These are phyloP conservation scores for Drosophila antonietae DNA, from an alignment of 2,888 invertebrate species.

Conservation along the genomic window DNA sequence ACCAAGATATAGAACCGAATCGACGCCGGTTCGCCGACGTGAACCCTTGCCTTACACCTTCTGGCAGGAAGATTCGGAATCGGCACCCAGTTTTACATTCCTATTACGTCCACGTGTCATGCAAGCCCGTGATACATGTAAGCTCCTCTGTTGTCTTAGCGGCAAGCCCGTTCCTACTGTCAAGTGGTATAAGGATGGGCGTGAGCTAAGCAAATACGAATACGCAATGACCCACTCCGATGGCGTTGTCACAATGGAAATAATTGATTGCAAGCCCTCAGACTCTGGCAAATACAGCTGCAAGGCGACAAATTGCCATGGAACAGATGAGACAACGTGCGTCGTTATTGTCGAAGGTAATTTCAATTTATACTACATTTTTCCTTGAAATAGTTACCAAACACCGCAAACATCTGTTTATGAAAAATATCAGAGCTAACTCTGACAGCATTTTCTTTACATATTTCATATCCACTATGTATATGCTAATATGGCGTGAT, in stretches of 20 bases:
- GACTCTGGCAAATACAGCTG: constrained; percentile 99
- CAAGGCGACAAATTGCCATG: constrained; percentile 96
- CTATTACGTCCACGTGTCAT: constrained; percentile 98
- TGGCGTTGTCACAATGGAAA: constrained; percentile 98
- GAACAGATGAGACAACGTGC: constrained; percentile 97
- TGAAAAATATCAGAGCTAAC: not conserved
- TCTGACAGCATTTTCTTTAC: constrained; percentile 1
- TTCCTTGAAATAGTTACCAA: not conserved
- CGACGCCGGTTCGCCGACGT: constrained; percentile 90
- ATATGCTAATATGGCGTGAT: not conserved
- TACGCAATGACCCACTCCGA: constrained; percentile 96
- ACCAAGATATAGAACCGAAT: constrained; percentile 87
- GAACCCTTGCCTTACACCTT: constrained; percentile 93
- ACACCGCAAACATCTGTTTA: not conserved
- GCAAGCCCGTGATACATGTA: constrained; percentile 98
- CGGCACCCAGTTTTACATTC: constrained; percentile 99
- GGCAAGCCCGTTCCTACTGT: constrained; percentile 98
- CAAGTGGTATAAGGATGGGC: constrained; percentile 95
- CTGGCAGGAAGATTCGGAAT: constrained; percentile 97
- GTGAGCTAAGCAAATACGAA: constrained; percentile 95
- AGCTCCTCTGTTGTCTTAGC: constrained; percentile 97
- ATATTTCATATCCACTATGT: not conserved
- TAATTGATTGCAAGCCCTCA: constrained; percentile 95
- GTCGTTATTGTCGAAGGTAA: constrained; percentile 98
- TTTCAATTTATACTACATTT: constrained; percentile 18